Evolutionary conservation across 2,113 vertebrate species (phyloP), one percentile per base, ranked within the genome.

Genomic region (Limnothrissa miodon): DNA sequence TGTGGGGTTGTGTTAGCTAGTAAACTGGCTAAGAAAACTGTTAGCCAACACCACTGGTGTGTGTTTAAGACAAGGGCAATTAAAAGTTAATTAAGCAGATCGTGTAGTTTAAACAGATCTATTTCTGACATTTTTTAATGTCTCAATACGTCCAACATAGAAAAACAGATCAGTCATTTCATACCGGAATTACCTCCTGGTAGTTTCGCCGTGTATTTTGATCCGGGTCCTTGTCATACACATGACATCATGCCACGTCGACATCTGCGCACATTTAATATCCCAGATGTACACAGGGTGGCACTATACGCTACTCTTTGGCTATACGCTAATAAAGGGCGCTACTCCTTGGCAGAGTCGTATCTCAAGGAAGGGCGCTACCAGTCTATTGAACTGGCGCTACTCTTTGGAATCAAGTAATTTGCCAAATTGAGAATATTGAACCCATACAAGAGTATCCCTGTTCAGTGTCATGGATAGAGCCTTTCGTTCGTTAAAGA

Each of bases 221-320:
- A 74, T 74, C 66, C 66, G 66, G 66, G 66, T 74, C 51, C 66
- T 74, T 74, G 66, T 17, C 66, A 33, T 33, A 13, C 66, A 36
- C 33, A 74, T 74, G 66, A 74, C 66, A 74, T 74, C 66, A 74
- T 74, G 66, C 29, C 66, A 74, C 66, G 66, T 74, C 66, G 66
- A 74, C 66, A 13, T 36, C n/a, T 62, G 10, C 59, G 51, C 19
- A n/a, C 29, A 33, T 56, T 23, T 56, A 74, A 74, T 74, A 4
- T 33, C 29, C 29, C 66, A 6, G 33, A 33, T 15, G 10, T 17
- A 15, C 66, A 15, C 66, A 13, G 29, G 29, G 33, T 33, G 66
- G 66, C 66, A 74, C n/a, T n/a, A n/a, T n/a, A n/a, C n/a, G n/a
- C n/a, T n/a, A n/a, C n/a, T n/a, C n/a, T n/a, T n/a, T n/a, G n/a